These are phyloP conservation scores for Amphimallon solstitiale DNA, from an alignment of 2,888 invertebrate species.

Conservation along the genomic window DNA sequence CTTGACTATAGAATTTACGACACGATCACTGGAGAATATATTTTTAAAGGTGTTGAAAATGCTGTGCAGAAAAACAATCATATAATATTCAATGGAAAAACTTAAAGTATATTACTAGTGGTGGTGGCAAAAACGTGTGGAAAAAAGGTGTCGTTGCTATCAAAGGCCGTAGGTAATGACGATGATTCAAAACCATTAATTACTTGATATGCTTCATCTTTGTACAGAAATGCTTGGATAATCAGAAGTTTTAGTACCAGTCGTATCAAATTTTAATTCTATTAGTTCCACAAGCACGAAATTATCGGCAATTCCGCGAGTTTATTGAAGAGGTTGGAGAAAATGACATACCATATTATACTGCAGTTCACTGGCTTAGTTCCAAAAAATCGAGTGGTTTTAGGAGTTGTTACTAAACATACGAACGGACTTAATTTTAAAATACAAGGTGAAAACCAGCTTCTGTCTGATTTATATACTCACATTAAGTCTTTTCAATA, in stretches of 20 bases:
- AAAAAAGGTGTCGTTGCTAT: too few relatives aligned
- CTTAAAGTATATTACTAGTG: too few relatives aligned
- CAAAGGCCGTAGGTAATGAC: too few relatives aligned
- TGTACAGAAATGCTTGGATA: too few relatives aligned
- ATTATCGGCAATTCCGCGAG: slow-evolving; percentile 24
- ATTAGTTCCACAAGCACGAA: not conserved
- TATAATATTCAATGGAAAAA: too few relatives aligned
- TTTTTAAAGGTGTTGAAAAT: too few relatives aligned
- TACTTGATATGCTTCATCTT: not conserved
- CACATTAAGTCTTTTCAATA: slow-evolving; percentile 18
- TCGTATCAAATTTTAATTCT: not conserved
- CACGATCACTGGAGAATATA: too few relatives aligned
- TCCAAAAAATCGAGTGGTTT: slow-evolving; percentile 5
- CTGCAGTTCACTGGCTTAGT: slow-evolving; percentile 33
- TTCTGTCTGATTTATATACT: slow-evolving; percentile 34
- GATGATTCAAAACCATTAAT: too few relatives aligned
- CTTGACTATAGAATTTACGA: too few relatives aligned
- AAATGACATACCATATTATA: slow-evolving; percentile 36
- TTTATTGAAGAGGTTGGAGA: slow-evolving; percentile 21
- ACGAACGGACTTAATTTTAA: slow-evolving; percentile 38
- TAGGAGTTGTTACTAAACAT: slow-evolving; percentile 33
- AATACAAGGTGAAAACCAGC: slow-evolving; percentile 41
- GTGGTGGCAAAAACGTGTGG: not conserved
- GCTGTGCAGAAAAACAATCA: too few relatives aligned
- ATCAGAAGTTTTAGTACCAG: too few relatives aligned